These are phyloP conservation scores for Heliconius hortense DNA, from an alignment of 2,888 invertebrate species.

Conservation along the genomic window DNA sequence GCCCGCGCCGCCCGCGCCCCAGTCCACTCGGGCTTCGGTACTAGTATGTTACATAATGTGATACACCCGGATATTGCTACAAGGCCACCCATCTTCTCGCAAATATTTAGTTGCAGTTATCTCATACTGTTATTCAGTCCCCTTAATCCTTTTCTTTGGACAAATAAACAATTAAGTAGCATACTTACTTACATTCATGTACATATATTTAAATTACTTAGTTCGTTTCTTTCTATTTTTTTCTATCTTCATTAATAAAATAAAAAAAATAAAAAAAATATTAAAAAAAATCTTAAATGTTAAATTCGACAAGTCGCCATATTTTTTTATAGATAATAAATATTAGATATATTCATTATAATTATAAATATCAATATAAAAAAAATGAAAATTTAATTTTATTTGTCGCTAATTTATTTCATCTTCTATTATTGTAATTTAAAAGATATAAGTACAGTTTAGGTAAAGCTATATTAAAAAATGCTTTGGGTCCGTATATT, in stretches of 20 bases:
- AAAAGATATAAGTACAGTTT: background rate
- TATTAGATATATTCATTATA: background rate
- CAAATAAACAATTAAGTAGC: background rate
- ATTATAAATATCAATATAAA: background rate
- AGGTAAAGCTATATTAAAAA: background rate
- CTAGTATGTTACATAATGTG: slow-evolving; percentile 63
- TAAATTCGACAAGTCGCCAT: background rate
- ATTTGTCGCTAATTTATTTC: background rate
- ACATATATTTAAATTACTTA: background rate
- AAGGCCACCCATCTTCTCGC: slow-evolving; percentile 62
- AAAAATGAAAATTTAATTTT: background rate
- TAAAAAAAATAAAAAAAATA: background rate
- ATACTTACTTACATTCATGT: no score
- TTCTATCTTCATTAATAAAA: background rate
- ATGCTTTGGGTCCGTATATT: background rate
- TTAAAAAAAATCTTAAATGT: background rate
- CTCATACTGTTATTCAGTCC: slow-evolving; percentile 4
- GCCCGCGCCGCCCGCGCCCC: slow-evolving; percentile 35
- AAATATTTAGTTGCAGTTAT: slow-evolving; percentile 52
- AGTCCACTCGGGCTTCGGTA: slow-evolving; percentile 49
- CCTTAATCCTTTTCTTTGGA: slow-evolving; percentile 27
- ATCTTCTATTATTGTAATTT: background rate
- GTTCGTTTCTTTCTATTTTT: background rate
- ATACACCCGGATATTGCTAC: slow-evolving; percentile 70
- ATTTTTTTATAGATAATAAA: background rate